Base-by-base conservation (phyloP, 2,888 invertebrate species). In the Aleiodes testaceus region DNA sequence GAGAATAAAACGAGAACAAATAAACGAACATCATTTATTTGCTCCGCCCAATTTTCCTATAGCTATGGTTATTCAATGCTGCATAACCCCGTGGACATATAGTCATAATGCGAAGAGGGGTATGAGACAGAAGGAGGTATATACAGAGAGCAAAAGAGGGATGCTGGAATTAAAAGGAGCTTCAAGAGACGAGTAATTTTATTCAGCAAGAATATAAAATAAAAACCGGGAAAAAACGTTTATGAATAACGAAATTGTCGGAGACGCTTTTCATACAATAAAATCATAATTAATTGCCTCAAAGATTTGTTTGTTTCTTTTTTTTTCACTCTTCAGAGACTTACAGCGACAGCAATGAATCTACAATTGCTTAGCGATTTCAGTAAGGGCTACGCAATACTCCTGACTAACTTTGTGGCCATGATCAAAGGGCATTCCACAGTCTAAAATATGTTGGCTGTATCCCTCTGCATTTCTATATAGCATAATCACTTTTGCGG, bases 381-480 rank as follows among this genome's bases (percentile, higher is more conserved):
- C 6, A 16, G 36, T 70, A 74, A 72, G 30, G 50, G 72, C 42
- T 74, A 68, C 72, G 75, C 73, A 73, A 74, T 78, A 78, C 72
- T 42, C 70, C 26, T 53, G 61, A 69, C 73, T 69, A 76, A 79
- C 75, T 79, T 79, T 76, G 79, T 74, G 75, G 74, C 66, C 64
- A 80, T 76, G 80, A 83, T 83, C 81, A 83, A 83, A 83, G 79
- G 74, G 74, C 80, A 83, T 83, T 82, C 81, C 82, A 59, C 18
- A 59, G 36, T 59, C 59, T 18, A 59, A 59, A 59, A 59, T 59
- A 59, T 59, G 59, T 59, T 59, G 55, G 26, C 14, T 26, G 26
- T 42, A 42, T 59, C 59, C 59, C 59, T 59, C 30, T 26, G 59
- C 36, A 59, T 36, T 42, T 11, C 36, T 36, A 36, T 36, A 36